These are phyloP conservation scores for Fregetta grallaria DNA, from an alignment of 2,113 vertebrate genomes.

Conservation along the genomic window DNA sequence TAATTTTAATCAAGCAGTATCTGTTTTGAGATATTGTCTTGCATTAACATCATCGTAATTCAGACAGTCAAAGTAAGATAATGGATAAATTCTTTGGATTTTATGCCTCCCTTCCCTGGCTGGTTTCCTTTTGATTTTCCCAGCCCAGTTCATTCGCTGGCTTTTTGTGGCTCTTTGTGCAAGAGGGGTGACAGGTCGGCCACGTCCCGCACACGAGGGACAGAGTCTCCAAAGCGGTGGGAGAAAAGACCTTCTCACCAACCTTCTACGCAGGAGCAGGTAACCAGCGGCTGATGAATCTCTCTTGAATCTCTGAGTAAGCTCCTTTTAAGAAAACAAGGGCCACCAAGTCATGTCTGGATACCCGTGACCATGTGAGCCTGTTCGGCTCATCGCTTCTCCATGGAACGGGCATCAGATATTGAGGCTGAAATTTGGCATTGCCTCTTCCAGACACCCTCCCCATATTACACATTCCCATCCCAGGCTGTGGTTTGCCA, in stretches of 20 bases:
- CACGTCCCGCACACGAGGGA: not conserved
- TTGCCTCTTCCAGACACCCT: not conserved
- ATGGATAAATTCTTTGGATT: not conserved
- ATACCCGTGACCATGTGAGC: not conserved
- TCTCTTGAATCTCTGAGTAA: not conserved
- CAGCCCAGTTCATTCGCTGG: constrained; percentile 21
- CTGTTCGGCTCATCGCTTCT: accelerated
- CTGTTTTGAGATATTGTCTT: constrained; percentile 58
- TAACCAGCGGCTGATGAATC: not conserved
- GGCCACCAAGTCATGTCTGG: accelerated
- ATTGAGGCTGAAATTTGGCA: accelerated
- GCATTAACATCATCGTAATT: constrained; percentile 42
- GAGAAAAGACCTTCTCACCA: not conserved
- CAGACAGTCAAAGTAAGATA: not conserved
- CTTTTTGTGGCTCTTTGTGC: not conserved
- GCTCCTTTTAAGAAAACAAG: not conserved
- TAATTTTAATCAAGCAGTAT: constrained; percentile 70
- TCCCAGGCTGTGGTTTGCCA: not conserved
- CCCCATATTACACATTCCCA: not conserved
- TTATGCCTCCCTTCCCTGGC: constrained; percentile 28
- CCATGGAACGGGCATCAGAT: not conserved
- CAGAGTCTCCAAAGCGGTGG: not conserved
- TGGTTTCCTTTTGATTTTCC: constrained; percentile 29
- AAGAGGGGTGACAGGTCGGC: not conserved
- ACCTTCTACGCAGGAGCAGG: not conserved